Evolutionary conservation across 1,140 invertebrate genomes (phyloP).

Genomic region (Apolygus lucorum): DNA sequence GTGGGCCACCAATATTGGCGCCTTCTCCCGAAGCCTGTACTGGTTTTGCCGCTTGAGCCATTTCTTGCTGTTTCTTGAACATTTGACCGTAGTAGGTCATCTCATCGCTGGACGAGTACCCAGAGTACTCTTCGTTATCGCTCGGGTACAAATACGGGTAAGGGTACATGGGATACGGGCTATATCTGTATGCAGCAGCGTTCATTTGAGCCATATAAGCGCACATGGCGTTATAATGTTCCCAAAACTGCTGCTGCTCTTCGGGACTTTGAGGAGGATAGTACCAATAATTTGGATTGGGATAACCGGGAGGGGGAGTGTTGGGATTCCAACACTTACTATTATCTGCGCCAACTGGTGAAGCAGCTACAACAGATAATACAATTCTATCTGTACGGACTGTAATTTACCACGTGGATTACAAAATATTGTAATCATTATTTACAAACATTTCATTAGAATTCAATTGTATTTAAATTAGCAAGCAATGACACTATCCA

Average conservation of each 20-base stretch:
- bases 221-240: constrained; percentile 37
- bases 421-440: too few species aligned
- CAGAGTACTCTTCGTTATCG: constrained; percentile 39
- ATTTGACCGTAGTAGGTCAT: constrained; percentile 38
- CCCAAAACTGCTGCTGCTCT: constrained; percentile 33
- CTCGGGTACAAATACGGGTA: constrained; percentile 32
- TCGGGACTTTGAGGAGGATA: constrained; percentile 34
- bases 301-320: constrained; percentile 27
- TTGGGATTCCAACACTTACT: constrained; percentile 38
- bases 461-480: too few species aligned
- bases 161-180: constrained; percentile 34
- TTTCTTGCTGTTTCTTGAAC: constrained; percentile 25
- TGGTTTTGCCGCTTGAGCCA: background rate
- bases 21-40: background rate
- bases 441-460: too few species aligned
- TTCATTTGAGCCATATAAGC: constrained; percentile 36
- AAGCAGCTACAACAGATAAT: constrained; percentile 30
- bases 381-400: background rate
- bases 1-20: background rate
- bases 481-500: too few species aligned
- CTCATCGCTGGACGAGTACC: constrained; percentile 43
- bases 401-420: background rate
- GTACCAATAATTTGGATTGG: constrained; percentile 34
- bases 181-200: constrained; percentile 32
- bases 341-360: constrained; percentile 30